Conservation (phyloP, 2,888 invertebrate genomes). For the Cylloceria caligata region DNA sequence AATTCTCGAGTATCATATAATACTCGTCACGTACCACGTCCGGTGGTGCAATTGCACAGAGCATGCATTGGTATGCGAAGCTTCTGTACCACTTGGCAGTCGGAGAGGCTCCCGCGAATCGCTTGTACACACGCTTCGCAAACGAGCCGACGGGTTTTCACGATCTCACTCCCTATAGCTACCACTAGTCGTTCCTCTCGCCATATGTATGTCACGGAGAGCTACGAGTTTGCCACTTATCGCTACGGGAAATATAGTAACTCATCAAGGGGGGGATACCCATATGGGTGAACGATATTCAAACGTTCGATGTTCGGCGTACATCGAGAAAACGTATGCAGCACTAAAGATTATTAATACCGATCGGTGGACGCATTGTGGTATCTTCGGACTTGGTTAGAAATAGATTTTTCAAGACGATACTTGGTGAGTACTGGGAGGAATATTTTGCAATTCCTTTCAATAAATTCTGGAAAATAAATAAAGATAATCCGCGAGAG, state of each 20-base stretch:
- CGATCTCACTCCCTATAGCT: conserved; percentile 33
- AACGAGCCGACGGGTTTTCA: conserved; percentile 42
- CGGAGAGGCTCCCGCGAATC: conserved; percentile 33
- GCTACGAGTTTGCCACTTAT: conserved; percentile 63
- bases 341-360: conserved; percentile 27
- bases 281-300: conserved; percentile 23
- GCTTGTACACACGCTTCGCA: conserved; percentile 22
- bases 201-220: conserved; percentile 64
- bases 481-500: neutral
- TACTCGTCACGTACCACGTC: conserved; percentile 60
- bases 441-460: neutral
- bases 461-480: neutral
- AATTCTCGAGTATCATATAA: conserved; percentile 57
- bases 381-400: conserved; percentile 16
- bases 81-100: conserved; percentile 65
- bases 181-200: conserved; percentile 13
- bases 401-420: neutral
- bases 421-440: neutral
- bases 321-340: conserved; percentile 30
- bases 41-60: conserved; percentile 61
- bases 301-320: conserved; percentile 40
- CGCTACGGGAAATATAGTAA: conserved; percentile 37
- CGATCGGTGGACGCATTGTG: conserved; percentile 40
- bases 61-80: conserved; percentile 59
- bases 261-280: conserved; percentile 22